phyloP scores from a whole-genome alignment of 2,888 invertebrate genomes.

The Xylota sylvarum region DNA sequence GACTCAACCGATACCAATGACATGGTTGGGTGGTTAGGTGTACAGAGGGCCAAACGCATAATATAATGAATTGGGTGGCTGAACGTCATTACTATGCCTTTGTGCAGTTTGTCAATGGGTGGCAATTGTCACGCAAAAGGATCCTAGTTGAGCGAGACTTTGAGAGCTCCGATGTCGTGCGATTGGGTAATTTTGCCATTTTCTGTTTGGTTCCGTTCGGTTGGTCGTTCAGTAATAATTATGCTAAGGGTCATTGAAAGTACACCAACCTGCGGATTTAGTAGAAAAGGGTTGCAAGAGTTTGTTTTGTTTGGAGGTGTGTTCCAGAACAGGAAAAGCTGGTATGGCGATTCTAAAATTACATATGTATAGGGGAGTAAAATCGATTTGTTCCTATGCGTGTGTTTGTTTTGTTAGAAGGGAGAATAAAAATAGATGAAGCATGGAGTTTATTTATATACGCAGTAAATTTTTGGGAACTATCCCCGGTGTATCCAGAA shows the following conservation, averaged over 20 bases:
- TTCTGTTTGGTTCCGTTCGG: conserved; percentile 24
- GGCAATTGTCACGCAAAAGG: conserved; percentile 54
- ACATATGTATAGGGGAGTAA: not conserved
- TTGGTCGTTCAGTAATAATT: conserved; percentile 47
- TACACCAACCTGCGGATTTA: conserved; percentile 32
- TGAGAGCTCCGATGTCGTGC: conserved; percentile 58
- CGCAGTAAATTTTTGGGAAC: not conserved
- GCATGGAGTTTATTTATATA: not conserved
- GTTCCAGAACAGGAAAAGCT: not conserved
- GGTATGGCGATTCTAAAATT: conserved; percentile 2
- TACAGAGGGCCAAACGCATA: conserved; percentile 9
- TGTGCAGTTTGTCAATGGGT: conserved; percentile 35
- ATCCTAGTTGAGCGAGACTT: conserved; percentile 2
- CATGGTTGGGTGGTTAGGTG: not conserved
- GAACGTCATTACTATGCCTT: conserved; percentile 28
- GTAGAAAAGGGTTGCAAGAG: not conserved
- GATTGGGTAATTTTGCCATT: conserved; percentile 63
- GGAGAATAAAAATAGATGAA: conserved; percentile 11
- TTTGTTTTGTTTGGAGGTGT: not conserved
- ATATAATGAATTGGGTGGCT: conserved; percentile 53
- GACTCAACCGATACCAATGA: conserved; percentile 26
- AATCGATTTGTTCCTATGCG: conserved; percentile 12
- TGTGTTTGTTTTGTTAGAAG: not conserved
- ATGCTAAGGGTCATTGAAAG: conserved; percentile 69
- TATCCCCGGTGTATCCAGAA: not conserved